Evolutionary conservation across 2,113 vertebrate genomes (phyloP), one percentile per base, ranked within the genome.

Genomic region (Hucho hucho): DNA sequence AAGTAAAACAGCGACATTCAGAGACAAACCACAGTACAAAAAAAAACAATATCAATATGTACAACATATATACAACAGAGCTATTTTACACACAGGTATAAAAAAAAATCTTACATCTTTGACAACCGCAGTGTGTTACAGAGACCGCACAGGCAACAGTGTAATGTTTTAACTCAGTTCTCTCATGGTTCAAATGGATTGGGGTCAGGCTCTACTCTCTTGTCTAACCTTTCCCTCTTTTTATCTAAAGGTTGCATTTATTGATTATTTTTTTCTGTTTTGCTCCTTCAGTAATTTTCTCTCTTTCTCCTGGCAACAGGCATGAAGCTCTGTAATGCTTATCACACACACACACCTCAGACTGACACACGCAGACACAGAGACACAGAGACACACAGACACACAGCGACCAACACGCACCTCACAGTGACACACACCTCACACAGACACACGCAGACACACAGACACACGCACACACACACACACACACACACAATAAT

Each of bases 41-140:
- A 84, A 28, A 83, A 77, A 78, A 83, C 56, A 69, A 64, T 81
- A 84, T 85, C 85, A 79, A 89, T 93, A 93, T 93, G 83, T 93
- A 94, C 93, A 94, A 80, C 82, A 89, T 89, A 92, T 93, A 81
- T 93, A 93, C 93, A 93, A 86, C 79, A 83, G 79, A 47, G 75
- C 72, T 87, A 90, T 87, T 90, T 92, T 93, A 93, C 93, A 93
- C 69, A 18, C 63, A 83, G 28, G 74, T 90, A 89, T 89, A 43
- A 86, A 89, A 90, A 90, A 87, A 89, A 91, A 90, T 85, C 88
- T 90, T 87, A 91, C 90, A 91, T 86, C 88, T 90, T 88, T 11
- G 37, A 43, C 37, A 43, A 11, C 37, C 37, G 9, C 37, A 43
- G 37, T 83, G 84, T 87, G 84, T 87, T 84, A 90, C 87, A 89